Base-by-base conservation (phyloP, 2,113 vertebrate genomes). In the Dasypus novemcinctus region DNA sequence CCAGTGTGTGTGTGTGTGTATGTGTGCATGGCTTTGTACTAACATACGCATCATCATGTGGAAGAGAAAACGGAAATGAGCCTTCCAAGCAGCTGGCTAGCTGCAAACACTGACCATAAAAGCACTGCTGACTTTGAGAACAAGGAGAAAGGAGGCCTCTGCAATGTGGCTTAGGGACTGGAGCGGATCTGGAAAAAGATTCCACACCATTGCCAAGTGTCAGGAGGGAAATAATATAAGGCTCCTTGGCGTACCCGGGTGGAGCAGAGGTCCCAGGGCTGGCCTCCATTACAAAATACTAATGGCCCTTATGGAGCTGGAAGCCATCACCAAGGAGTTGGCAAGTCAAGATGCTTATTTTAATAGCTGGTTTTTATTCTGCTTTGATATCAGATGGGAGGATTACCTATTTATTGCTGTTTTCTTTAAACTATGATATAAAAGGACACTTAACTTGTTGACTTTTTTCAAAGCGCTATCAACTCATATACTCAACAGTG, bases 291-390 rank as follows among this genome's bases (percentile, higher is more conserved):
- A 85, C 18, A 11, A 36, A 76, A 61, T 5, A 49, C n/a, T 21
- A 46, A 2, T 2, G 3, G 27, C 75, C 25, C 10, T 46, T 52
- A 38, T 21, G 23, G 14, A 33, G 31, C 74, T 29, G 27, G 72
- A 38, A 21, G 29, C 1, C 2, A 5, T 4, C 15, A 9, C n/a
- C 33, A 66, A 4, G 9, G 57, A 29, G 15, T 0, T 9, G 2
- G 13, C 4, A 41, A 10, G 15, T 11, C 23, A 76, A 72, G 31
- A 49, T 31, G 36, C 85, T 57, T 72, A n/a, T 1, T 36, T 17
- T 20, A 88, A 87, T 81, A 64, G 46, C 14, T 23, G 59, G 7
- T 18, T 68, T 84, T 71, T 38, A 5, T 81, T 72, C 41, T 43
- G 21, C 23, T 63, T 91, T 75, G 33, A 49, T 46, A 38, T 29